phyloP scores from a whole-genome alignment of 1,140 invertebrate genomes.

The Kradibia gibbosae region DNA sequence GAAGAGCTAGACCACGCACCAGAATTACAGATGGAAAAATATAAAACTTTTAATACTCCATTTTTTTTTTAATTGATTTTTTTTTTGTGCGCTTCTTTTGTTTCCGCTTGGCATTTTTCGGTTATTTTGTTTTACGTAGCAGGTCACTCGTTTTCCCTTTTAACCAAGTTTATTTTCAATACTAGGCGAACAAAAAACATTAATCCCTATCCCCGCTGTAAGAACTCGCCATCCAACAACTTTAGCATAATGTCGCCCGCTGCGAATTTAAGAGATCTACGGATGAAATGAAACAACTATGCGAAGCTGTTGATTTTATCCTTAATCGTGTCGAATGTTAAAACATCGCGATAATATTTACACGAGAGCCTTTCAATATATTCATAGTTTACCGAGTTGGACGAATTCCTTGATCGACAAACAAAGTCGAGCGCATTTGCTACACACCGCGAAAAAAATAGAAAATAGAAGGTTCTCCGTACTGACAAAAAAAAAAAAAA shows the following conservation, averaged over 20 bases:
- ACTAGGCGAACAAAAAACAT: background rate
- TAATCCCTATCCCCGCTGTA: background rate
- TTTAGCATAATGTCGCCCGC: background rate
- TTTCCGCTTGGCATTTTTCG: background rate
- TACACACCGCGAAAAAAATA: conserved; percentile 41
- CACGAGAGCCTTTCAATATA: conserved; percentile 46
- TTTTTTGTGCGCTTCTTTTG: background rate
- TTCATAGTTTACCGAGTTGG: conserved; percentile 49
- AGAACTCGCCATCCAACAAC: background rate
- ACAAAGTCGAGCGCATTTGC: conserved; percentile 30
- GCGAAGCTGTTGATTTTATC: conserved; percentile 40
- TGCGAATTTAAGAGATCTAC: background rate
- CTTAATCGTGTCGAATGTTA: conserved; percentile 25
- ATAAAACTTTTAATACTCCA: conserved; percentile 45
- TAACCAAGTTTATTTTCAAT: background rate
- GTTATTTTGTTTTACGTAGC: conserved; percentile 18
- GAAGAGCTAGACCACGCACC: background rate
- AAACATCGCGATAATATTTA: conserved; percentile 45
- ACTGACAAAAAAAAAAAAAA: background rate
- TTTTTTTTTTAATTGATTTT: background rate
- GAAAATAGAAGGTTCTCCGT: conserved; percentile 4
- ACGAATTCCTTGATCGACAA: conserved; percentile 49
- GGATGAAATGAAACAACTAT: background rate
- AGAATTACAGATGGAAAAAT: conserved; percentile 36
- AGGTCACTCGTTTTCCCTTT: conserved; percentile 5